These are phyloP conservation scores for Cydia fagiglandana DNA, from an alignment of 1,140 invertebrate genomes.

Conservation along the genomic window DNA sequence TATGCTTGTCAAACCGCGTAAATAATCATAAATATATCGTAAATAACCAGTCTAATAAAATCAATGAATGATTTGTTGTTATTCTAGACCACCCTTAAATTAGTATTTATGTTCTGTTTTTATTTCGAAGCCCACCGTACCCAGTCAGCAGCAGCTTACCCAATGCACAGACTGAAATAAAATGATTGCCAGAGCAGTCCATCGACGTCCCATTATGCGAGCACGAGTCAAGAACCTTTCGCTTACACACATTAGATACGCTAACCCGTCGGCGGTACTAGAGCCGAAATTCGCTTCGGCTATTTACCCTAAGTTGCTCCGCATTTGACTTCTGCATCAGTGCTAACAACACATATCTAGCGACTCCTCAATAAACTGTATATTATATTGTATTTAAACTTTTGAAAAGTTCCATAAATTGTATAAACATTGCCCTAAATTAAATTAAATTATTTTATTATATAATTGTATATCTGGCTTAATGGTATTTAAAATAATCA, in stretches of 20 bases:
- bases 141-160: conserved; percentile 34
- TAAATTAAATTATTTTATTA: too few species aligned
- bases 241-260: conserved; percentile 49
- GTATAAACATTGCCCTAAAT: too few species aligned
- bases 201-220: conserved; percentile 45
- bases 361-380: neutral
- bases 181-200: conserved; percentile 33
- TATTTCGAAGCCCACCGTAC: too few species aligned
- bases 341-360: neutral
- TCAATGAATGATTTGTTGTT: neutral
- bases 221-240: conserved; percentile 51
- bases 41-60: too few species aligned
- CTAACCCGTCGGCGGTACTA: conserved; percentile 42
- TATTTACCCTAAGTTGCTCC: conserved; percentile 35
- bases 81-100: neutral
- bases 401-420: too few species aligned
- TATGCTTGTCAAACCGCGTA: neutral
- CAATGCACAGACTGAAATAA: neutral
- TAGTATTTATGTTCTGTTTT: too few species aligned
- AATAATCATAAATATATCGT: too few species aligned
- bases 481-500: too few species aligned
- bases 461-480: too few species aligned
- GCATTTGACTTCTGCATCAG: conserved; percentile 18
- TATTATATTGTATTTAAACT: too few species aligned
- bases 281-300: conserved; percentile 45